A percentile compares a stretch with the other conserved stretches of the same genome.
phyloP scores from a whole-genome alignment of 2,113 vertebrate species.

The Meleagris gallopavo region DNA sequence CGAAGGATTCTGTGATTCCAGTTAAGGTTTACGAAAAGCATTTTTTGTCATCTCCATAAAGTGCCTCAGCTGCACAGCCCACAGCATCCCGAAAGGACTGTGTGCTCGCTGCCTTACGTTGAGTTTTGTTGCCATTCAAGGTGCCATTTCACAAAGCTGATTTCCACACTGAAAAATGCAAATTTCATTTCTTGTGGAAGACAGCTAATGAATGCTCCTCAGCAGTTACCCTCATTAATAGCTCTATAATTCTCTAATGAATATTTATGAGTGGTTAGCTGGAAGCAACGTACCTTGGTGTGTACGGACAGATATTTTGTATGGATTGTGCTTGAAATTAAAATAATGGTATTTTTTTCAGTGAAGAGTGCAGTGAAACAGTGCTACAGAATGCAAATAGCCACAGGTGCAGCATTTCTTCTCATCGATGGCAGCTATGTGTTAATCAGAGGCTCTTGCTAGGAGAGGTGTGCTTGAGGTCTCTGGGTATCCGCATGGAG shows the following conservation, averaged over 20 bases:
- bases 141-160: not conserved
- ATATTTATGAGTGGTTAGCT: slow-evolving; percentile 15
- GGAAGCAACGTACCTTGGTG: not conserved
- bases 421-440: not conserved
- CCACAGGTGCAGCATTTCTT: not conserved
- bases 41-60: accelerated
- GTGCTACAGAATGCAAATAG: not conserved
- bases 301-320: not conserved
- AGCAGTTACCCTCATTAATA: slow-evolving; percentile 17
- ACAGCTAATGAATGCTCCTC: slow-evolving; percentile 40
- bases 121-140: not conserved
- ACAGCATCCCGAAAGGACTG: not conserved
- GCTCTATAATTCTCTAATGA: slow-evolving; percentile 45
- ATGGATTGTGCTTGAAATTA: not conserved
- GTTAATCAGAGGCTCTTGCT: not conserved
- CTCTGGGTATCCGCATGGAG: not conserved
- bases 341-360: not conserved
- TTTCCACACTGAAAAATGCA: not conserved
- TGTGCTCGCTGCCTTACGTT: not conserved
- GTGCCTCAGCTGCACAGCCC: accelerated
- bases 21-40: accelerated
- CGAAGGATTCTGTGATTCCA: no score
- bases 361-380: not conserved
- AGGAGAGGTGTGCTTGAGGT: not conserved
- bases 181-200: slow-evolving; percentile 30